Percentiles rank a stretch among this genome's conserved stretches.
These are phyloP conservation scores for Shargacucullia verbasci DNA, from an alignment of 2,888 invertebrate species.

Conservation along the genomic window DNA sequence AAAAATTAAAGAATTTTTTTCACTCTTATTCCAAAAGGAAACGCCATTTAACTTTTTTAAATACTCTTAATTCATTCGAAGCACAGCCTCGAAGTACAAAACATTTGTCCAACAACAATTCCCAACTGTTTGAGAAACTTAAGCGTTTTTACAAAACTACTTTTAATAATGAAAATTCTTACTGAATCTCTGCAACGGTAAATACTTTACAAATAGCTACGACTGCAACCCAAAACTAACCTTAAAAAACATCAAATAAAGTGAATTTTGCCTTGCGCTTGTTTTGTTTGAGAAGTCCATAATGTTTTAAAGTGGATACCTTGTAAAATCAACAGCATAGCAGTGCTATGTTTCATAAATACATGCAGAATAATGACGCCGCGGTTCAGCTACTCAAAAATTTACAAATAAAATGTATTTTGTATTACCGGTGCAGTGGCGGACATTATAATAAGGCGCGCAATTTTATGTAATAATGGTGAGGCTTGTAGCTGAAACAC, in stretches of 20 bases:
- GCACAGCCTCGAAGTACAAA: constrained; percentile 17
- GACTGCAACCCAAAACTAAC: not conserved
- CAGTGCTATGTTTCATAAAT: constrained; percentile 23
- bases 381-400: constrained; percentile 34
- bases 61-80: constrained; percentile 22
- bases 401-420: constrained; percentile 34
- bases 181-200: constrained; percentile 15
- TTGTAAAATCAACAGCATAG: constrained; percentile 44
- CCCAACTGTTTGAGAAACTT: constrained; percentile 34
- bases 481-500: no score
- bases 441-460: constrained; percentile 12
- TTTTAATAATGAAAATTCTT: constrained; percentile 49
- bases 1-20: no score
- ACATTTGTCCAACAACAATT: constrained; percentile 30
- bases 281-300: constrained; percentile 12
- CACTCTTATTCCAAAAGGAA: no score
- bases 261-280: not conserved
- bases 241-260: not conserved
- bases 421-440: constrained; percentile 17
- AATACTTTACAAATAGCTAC: not conserved
- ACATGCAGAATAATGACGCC: constrained; percentile 33
- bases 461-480: no score
- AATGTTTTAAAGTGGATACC: constrained; percentile 34
- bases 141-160: constrained; percentile 37
- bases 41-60: not conserved